Evolutionary conservation across 2,888 invertebrate genomes (phyloP).

Genomic region (Drosophila incognita): DNA sequence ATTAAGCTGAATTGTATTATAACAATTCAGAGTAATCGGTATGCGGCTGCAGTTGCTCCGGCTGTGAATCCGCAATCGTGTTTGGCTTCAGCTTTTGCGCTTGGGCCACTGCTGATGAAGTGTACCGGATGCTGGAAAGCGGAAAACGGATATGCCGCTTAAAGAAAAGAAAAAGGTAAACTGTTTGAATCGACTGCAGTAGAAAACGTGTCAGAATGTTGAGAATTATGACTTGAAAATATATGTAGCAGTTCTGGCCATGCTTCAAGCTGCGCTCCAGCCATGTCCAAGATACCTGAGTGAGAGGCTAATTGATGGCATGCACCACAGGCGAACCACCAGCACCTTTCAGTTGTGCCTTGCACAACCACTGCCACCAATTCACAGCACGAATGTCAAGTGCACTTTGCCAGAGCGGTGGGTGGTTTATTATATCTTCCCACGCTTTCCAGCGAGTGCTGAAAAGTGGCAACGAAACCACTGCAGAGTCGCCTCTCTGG

Average conservation of each 20-base stretch:
- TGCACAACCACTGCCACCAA: conserved; percentile 24
- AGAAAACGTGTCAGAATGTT: conserved; percentile 26
- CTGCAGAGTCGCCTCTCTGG: conserved; percentile 6
- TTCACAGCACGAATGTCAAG: conserved; percentile 49
- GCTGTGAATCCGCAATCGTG: not conserved
- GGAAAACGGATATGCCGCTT: conserved; percentile 51
- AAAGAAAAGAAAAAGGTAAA: conserved; percentile 16
- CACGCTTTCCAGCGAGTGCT: not conserved
- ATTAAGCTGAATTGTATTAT: conserved; percentile 76
- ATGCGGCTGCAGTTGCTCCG: conserved; percentile 36
- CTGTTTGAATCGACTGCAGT: conserved; percentile 5
- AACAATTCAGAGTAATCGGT: conserved; percentile 64
- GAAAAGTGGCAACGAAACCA: not conserved
- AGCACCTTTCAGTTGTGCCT: conserved; percentile 4
- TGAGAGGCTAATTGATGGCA: conserved; percentile 35
- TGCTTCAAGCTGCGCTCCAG: not conserved
- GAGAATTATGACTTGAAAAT: conserved; percentile 34
- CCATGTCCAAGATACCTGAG: not conserved
- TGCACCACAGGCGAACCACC: conserved; percentile 9
- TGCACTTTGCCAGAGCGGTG: conserved; percentile 38
- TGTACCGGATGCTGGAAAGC: conserved; percentile 41
- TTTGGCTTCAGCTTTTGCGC: conserved; percentile 9
- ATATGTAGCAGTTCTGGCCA: conserved; percentile 16
- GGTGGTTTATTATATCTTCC: conserved; percentile 7
- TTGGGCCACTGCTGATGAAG: conserved; percentile 32